Evolutionary conservation across 2,113 vertebrate species (phyloP).

Genomic region (Axis porcinus): DNA sequence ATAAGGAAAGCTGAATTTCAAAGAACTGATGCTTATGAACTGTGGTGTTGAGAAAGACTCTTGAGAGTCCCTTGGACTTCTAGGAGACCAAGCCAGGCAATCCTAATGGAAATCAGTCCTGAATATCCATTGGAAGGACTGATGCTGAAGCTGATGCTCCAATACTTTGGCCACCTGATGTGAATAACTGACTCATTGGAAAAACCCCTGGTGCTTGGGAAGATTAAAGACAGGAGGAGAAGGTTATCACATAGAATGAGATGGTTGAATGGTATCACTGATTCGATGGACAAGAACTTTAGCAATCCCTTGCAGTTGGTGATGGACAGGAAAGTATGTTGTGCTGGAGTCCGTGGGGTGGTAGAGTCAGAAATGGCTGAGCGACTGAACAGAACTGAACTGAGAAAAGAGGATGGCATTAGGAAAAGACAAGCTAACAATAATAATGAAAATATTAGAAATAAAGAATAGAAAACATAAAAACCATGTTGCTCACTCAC

Average conservation of each 20-base stretch:
- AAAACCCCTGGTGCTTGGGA: not conserved
- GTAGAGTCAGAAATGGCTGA: not conserved
- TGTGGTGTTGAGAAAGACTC: not conserved
- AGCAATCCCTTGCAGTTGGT: not conserved
- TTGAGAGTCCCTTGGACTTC: not conserved
- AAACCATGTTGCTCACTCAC: not conserved
- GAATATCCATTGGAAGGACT: not conserved
- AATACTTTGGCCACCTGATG: not conserved
- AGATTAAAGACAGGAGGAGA: not conserved
- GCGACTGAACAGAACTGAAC: no score
- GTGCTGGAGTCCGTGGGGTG: rapidly evolving
- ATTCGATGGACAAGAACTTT: no score
- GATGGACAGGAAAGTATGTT: not conserved
- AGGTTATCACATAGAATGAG: not conserved
- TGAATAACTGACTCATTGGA: not conserved
- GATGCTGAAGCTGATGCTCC: not conserved
- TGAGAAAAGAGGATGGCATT: not conserved
- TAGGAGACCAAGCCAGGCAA: not conserved
- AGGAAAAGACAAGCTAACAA: not conserved
- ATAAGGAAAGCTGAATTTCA: not conserved
- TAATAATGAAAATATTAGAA: not conserved
- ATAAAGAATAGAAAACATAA: not conserved
- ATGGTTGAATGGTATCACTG: not conserved
- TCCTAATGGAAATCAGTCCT: not conserved
- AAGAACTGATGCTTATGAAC: not conserved